Conservation (phyloP, 2,888 invertebrate genomes). For the Alsophila aescularia region DNA sequence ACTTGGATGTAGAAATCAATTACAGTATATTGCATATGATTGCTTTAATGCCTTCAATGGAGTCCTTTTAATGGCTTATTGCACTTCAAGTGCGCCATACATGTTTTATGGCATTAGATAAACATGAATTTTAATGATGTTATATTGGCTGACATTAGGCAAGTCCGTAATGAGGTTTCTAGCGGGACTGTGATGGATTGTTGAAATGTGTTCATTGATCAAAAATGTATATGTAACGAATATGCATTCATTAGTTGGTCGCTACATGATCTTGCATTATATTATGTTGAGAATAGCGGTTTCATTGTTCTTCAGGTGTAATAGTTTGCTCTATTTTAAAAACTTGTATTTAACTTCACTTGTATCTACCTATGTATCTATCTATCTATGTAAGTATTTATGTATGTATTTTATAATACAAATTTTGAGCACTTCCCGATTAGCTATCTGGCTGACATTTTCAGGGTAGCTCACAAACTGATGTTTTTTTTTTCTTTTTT, state of each 20-base stretch:
- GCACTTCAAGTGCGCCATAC: conserved; percentile 20
- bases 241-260: conserved; percentile 15
- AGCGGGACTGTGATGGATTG: conserved; percentile 29
- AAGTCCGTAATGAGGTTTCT: conserved; percentile 17
- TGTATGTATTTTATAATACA: no score
- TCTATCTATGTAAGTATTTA: no score
- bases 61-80: conserved; percentile 25
- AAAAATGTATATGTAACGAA: conserved; percentile 16
- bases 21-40: conserved; percentile 16
- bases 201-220: conserved; percentile 23
- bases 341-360: no score
- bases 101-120: conserved; percentile 21
- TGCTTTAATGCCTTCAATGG: conserved; percentile 18
- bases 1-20: conserved; percentile 27
- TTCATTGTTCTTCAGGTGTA: conserved; percentile 7
- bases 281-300: conserved; percentile 17
- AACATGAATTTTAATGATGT: conserved; percentile 21
- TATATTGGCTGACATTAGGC: conserved; percentile 12
- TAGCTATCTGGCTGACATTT: no score
- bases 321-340: neutral
- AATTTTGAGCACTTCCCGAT: no score
- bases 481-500: no score
- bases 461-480: no score
- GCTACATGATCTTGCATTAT: conserved; percentile 11
- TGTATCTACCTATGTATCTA: no score